These are phyloP conservation scores for Drosophila guanche DNA, from an alignment of 1,140 invertebrate species.

Conservation along the genomic window DNA sequence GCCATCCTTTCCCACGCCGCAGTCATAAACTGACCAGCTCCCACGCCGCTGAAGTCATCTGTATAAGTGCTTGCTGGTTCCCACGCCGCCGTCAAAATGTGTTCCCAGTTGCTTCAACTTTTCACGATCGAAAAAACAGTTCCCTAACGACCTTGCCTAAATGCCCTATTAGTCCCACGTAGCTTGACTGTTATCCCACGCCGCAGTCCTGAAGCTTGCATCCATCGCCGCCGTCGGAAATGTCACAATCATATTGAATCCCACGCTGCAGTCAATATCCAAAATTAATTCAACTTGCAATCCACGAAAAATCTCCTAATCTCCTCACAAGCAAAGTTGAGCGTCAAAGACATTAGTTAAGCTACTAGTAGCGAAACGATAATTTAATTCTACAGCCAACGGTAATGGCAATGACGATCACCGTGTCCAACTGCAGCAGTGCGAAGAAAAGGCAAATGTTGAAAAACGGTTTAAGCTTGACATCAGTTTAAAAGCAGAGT, in stretches of 20 bases:
- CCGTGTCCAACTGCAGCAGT: not conserved
- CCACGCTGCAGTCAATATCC: conserved; percentile 48
- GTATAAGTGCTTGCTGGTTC: not conserved
- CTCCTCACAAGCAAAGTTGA: conserved; percentile 27
- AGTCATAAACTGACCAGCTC: conserved; percentile 31
- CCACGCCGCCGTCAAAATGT: conserved; percentile 42
- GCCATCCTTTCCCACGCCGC: conserved; percentile 64
- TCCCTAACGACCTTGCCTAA: conserved; percentile 41
- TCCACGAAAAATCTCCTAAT: conserved; percentile 49
- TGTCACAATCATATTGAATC: conserved; percentile 16
- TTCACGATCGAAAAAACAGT: conserved; percentile 5
- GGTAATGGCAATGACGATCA: not conserved
- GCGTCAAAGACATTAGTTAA: not conserved
- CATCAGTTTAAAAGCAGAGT: conserved; percentile 13
- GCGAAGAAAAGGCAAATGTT: not conserved
- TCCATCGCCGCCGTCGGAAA: conserved; percentile 46
- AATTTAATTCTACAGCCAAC: conserved; percentile 10
- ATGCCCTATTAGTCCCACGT: conserved; percentile 47
- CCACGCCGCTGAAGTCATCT: conserved; percentile 32
- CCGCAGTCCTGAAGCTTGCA: conserved; percentile 18
- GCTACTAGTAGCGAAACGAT: conserved; percentile 20
- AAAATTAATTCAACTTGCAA: conserved; percentile 21
- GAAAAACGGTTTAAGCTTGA: not conserved
- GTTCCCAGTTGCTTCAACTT: not conserved
- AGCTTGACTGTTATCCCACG: conserved; percentile 25